Evolutionary conservation across 1,140 invertebrate genomes (phyloP).

Genomic region (Atopsyche davidsoni): DNA sequence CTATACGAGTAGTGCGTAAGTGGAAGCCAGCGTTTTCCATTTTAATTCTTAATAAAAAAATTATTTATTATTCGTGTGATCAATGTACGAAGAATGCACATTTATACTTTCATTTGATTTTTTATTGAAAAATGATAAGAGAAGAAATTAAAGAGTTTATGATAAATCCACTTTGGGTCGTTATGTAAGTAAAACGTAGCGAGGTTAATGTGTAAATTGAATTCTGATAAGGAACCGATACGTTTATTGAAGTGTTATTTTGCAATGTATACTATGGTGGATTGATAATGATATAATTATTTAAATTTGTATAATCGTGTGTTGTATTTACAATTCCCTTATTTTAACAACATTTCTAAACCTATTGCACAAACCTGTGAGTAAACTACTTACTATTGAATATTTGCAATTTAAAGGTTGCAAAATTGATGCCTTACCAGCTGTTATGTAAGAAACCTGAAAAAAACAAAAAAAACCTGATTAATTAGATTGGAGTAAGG

Average conservation of each 20-base stretch:
- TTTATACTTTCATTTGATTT: not conserved
- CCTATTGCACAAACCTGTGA: too few species aligned
- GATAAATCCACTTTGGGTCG: constrained; percentile 10
- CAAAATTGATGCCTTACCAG: too few species aligned
- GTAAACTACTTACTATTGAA: too few species aligned
- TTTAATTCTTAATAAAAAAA: too few species aligned
- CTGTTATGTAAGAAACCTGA: too few species aligned
- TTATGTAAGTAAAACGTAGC: constrained; percentile 4
- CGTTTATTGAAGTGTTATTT: constrained; percentile 20
- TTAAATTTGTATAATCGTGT: constrained; percentile 18
- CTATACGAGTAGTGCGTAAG: too few species aligned
- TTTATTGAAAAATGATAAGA: constrained; percentile 24
- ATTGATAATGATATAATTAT: constrained; percentile 27
- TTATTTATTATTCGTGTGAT: too few species aligned
- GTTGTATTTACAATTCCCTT: constrained; percentile 11
- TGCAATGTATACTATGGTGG: constrained; percentile 29
- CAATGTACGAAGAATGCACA: not conserved
- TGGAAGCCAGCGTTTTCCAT: too few species aligned
- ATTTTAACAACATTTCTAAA: too few species aligned
- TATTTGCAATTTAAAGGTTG: too few species aligned
- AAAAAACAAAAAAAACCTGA: too few species aligned
- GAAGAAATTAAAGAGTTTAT: constrained; percentile 25
- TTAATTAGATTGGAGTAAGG: too few species aligned
- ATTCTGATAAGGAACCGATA: not conserved
- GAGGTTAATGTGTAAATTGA: not conserved